phyloP scores from a whole-genome alignment of 2,888 invertebrate genomes.

The Sinotaia quadrata region DNA sequence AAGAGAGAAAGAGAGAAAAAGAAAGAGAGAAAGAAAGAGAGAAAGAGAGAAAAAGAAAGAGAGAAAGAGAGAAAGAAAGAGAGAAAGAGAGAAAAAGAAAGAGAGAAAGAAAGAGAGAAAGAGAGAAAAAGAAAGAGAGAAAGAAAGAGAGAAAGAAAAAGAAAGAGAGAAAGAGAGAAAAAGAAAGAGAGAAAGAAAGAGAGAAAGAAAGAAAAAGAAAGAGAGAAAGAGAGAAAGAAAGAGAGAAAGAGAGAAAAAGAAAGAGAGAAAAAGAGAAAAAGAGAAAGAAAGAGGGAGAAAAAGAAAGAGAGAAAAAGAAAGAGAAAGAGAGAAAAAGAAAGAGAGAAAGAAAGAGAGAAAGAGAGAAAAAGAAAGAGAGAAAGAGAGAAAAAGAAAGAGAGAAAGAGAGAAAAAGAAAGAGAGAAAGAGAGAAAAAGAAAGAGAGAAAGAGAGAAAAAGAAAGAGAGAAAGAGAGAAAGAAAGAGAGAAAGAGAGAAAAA shows the following conservation, averaged over 20 bases:
- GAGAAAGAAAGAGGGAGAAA: not conserved
- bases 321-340: not conserved
- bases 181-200: constrained; percentile 8
- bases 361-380: not conserved
- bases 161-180: constrained; percentile 13
- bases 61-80: not conserved
- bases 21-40: constrained; percentile 20
- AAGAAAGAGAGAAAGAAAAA: no score
- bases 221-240: not conserved
- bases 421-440: not conserved
- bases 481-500: not conserved
- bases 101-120: constrained; percentile 5
- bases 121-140: no score
- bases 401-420: constrained; percentile 1
- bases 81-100: not conserved
- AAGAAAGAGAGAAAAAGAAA: not conserved
- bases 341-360: not conserved
- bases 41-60: constrained; percentile 19
- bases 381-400: not conserved
- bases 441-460: not conserved
- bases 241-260: constrained; percentile 3
- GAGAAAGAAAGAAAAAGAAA: not conserved
- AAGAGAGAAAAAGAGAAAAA: not conserved
- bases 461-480: not conserved
- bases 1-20: constrained; percentile 9